phyloP scores from a whole-genome alignment of 2,888 invertebrate genomes.

The Cheilosia urbana region DNA sequence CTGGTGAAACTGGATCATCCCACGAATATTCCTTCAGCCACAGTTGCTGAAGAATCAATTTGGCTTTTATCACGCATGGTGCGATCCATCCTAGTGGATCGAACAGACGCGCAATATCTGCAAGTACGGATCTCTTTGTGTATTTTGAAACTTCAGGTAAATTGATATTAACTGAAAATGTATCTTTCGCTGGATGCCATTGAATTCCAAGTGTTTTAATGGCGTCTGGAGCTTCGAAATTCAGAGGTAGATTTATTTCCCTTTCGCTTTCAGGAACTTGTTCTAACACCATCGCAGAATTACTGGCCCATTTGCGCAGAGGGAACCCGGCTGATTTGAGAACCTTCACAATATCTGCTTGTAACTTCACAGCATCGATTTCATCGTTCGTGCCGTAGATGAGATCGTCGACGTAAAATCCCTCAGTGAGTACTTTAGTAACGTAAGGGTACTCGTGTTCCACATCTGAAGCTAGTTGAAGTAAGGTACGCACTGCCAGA shows the following conservation, averaged over 20 bases:
- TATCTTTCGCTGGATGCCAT: no score
- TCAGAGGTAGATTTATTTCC: conserved; percentile 23
- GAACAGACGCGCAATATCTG: no score
- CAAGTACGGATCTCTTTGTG: no score
- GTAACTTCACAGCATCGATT: conserved; percentile 6
- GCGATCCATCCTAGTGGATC: no score
- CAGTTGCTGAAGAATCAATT: no score
- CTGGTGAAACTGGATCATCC: no score
- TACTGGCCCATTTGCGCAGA: conserved; percentile 48
- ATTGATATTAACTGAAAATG: no score
- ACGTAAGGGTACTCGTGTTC: conserved; percentile 72
- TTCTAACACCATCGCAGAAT: conserved; percentile 20
- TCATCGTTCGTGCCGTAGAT: conserved; percentile 40
- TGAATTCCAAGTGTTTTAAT: conserved; percentile 9
- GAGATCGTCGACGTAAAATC: conserved; percentile 72
- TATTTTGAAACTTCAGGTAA: no score
- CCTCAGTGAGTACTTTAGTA: conserved; percentile 35
- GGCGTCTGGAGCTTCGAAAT: conserved; percentile 27
- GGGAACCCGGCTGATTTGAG: conserved; percentile 31
- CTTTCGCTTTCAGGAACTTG: conserved; percentile 27
- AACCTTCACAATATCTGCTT: not conserved
- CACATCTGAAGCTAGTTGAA: conserved; percentile 68
- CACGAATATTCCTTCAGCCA: no score
- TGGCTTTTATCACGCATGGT: no score
- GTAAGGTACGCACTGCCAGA: conserved; percentile 61